A percentile compares a stretch with the other conserved stretches of the same genome.
Conservation (phyloP, 2,888 invertebrate genomes). For the Hydroisotoma schaefferi region DNA sequence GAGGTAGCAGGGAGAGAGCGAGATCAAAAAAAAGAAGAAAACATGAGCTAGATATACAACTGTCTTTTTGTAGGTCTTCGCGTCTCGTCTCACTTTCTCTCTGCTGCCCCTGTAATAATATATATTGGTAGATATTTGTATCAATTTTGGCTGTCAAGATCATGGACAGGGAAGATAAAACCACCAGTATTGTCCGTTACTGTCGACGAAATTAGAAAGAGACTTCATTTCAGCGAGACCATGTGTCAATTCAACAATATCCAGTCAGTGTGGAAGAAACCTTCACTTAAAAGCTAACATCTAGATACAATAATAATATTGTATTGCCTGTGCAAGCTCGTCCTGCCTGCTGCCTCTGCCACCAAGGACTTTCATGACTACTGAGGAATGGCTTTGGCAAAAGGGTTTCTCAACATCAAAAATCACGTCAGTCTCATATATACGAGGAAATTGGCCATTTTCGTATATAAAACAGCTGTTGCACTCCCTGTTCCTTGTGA, state of each 20-base stretch:
- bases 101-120: no score
- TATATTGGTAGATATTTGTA: slow-evolving; percentile 46
- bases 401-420: slow-evolving; percentile 18
- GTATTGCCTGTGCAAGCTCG: no score
- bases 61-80: no score
- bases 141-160: slow-evolving; percentile 48
- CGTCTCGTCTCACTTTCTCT: no score
- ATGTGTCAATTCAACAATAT: slow-evolving; percentile 41
- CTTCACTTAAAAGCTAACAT: no score
- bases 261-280: background rate
- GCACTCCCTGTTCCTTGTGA: slow-evolving; percentile 47
- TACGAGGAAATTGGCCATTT: slow-evolving; percentile 48
- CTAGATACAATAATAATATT: no score
- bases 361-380: background rate
- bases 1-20: no score
- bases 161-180: slow-evolving; percentile 44
- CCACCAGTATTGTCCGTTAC: slow-evolving; percentile 48
- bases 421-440: slow-evolving; percentile 33
- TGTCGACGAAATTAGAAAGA: slow-evolving; percentile 48
- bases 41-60: no score
- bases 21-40: no score
- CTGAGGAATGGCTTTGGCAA: no score
- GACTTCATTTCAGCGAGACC: slow-evolving; percentile 38
- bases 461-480: slow-evolving; percentile 49
- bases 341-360: background rate